Percentiles rank a stretch among this genome's conserved stretches.
Conservation (phyloP, 2,113 vertebrate genomes). For the Paramormyrops kingsleyae region DNA sequence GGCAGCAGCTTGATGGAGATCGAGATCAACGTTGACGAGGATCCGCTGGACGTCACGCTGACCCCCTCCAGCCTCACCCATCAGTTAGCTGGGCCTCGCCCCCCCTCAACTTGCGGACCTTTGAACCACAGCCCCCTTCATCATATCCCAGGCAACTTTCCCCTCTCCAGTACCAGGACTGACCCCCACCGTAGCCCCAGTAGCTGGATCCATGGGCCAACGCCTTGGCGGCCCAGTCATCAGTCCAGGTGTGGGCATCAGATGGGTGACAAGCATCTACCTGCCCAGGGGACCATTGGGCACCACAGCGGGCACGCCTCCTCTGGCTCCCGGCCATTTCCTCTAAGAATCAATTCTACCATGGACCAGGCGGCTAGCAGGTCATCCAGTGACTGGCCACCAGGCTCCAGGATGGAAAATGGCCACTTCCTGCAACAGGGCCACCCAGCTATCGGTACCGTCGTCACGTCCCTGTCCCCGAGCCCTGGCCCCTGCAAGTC, state of each 20-base stretch:
- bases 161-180: constrained; percentile 22
- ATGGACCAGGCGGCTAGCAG: neutral
- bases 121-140: constrained; percentile 30
- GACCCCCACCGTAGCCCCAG: constrained; percentile 18
- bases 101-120: constrained; percentile 25
- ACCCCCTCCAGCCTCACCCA: constrained; percentile 27
- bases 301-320: neutral
- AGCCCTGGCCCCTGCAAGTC: constrained; percentile 76
- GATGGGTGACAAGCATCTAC: neutral
- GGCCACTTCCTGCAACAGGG: neutral
- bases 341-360: neutral
- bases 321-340: neutral
- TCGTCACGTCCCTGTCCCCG: neutral
- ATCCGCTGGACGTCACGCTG: constrained; percentile 54
- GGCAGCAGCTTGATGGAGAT: constrained; percentile 69
- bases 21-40: constrained; percentile 67
- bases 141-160: constrained; percentile 36
- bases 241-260: neutral
- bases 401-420: neutral
- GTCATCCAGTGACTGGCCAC: neutral
- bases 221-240: constrained; percentile 33
- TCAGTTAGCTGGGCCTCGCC: constrained; percentile 27
- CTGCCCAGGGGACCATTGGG: neutral
- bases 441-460: neutral
- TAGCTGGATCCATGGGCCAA: constrained; percentile 29